Base-by-base conservation (phyloP, 2,888 invertebrate species). In the Acanthosepion pharaonis region DNA sequence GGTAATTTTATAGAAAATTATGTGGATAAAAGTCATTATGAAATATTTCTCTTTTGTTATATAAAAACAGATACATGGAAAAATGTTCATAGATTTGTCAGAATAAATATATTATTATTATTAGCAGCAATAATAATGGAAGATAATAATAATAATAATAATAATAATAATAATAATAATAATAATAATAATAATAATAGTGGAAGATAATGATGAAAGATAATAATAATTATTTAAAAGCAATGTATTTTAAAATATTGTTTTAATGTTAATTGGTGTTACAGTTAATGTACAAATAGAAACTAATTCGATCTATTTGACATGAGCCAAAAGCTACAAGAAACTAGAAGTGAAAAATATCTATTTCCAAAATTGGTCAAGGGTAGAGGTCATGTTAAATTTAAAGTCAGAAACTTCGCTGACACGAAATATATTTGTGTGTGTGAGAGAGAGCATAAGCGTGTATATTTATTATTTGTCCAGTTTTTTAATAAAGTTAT, bases 311-410 rank as follows among this genome's bases (percentile, higher is more conserved):
- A 78, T 33, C 15, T 78, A 0, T 78, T 78, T 78, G 78, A 78
- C 78, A n/a, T 28, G n/a, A 78, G 5, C 4, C 9, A 25, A 9
- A 18, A n/a, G n/a, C 11, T 20, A 20, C 5, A n/a, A 78, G 11
- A n/a, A 33, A 78, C n/a, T n/a, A 78, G 78, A 78, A 4, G 78
- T 15, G 78, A 33, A 78, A 33, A 78, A n/a, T 15, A 15, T 78
- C 78, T 33, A 78, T 23, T 78, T 78, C 78, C 78, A n/a, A 78
- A 78, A 78, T 78, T 78, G 78, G 78, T 78, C 78, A 78, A 78
- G 11, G 18, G 3, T 9, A 5, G 78, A 33, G 78, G 33, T n/a
- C 33, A n/a, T n/a, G 78, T n/a, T 78, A 8, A 78, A 78, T 28
- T 78, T 28, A 28, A 15, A 55, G 78, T 28, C 25, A 28, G 28